Conservation (phyloP, 2,113 vertebrate species). For the Proteles cristata region DNA sequence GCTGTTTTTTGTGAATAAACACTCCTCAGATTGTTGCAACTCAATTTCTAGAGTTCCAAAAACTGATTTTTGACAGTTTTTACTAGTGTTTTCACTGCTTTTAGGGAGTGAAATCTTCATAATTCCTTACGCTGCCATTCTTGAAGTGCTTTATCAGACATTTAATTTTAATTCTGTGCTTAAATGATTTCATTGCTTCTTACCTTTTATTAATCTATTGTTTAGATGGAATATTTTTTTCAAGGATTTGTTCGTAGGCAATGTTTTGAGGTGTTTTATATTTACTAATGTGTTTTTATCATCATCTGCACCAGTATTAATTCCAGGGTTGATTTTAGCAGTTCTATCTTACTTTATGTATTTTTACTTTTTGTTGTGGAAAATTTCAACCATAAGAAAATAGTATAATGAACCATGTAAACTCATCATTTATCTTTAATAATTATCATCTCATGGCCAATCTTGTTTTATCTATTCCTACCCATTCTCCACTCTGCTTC, state of each 20-base stretch:
- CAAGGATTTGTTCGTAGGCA: neutral
- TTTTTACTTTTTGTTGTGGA: neutral
- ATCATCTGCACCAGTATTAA: neutral
- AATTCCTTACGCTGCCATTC: neutral
- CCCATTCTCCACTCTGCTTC: neutral
- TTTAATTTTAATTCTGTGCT: neutral
- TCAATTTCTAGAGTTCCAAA: neutral
- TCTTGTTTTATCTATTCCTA: neutral
- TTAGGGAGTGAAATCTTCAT: neutral
- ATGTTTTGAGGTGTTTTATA: slow-evolving; percentile 4
- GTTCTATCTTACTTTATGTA: neutral
- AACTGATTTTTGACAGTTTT: neutral
- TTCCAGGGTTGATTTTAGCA: neutral
- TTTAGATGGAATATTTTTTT: neutral
- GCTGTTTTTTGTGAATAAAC: neutral
- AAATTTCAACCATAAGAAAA: neutral
- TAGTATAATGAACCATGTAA: neutral
- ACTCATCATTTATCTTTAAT: neutral
- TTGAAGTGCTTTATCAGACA: neutral
- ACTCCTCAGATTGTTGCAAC: neutral
- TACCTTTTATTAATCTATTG: neutral
- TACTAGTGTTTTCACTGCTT: neutral
- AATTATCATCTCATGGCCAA: neutral
- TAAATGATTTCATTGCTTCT: neutral
- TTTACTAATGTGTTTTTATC: neutral